Percentiles rank a stretch among this genome's conserved stretches.
These are phyloP conservation scores for Enteromius trimaculatus DNA, from an alignment of 2,797 vertebrate genomes.

Conservation along the genomic window DNA sequence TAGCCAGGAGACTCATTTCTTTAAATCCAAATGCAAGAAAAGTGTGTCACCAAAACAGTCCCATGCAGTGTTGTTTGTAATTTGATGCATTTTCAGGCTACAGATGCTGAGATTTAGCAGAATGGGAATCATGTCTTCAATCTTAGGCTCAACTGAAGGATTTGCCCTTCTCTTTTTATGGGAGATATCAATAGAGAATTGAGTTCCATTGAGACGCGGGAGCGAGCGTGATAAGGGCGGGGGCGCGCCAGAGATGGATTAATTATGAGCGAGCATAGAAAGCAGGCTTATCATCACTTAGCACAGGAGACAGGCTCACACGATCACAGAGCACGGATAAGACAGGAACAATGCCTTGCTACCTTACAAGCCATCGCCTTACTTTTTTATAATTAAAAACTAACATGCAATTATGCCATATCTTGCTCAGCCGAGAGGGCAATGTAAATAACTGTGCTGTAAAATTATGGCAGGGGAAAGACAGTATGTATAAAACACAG, in stretches of 20 bases:
- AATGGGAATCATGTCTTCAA: constrained; percentile 90
- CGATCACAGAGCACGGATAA: constrained; percentile 89
- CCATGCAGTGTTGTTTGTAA: constrained; percentile 75
- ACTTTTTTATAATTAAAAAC: constrained; percentile 91
- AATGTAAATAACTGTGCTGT: constrained; percentile 85
- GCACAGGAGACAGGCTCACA: constrained; percentile 91
- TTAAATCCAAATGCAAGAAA: constrained; percentile 87
- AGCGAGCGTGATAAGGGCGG: constrained; percentile 87
- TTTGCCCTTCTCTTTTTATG: constrained; percentile 75
- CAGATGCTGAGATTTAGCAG: constrained; percentile 83
- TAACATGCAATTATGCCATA: constrained; percentile 89
- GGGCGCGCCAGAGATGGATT: constrained; percentile 92
- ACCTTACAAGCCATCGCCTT: constrained; percentile 87
- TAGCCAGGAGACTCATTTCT: constrained; percentile 86
- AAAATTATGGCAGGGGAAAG: constrained; percentile 80
- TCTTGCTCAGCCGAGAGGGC: constrained; percentile 84
- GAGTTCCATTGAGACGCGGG: constrained; percentile 90
- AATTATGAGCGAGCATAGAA: constrained; percentile 94
- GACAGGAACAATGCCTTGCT: constrained; percentile 88
- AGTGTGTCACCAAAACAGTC: constrained; percentile 82
- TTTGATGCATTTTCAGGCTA: constrained; percentile 85
- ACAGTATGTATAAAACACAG: constrained; percentile 69
- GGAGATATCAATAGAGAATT: constrained; percentile 90
- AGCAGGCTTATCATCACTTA: constrained; percentile 90
- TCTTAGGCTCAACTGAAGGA: constrained; percentile 89